Base-by-base conservation (phyloP, 2,113 vertebrate genomes). In the Pangasianodon hypophthalmus region DNA sequence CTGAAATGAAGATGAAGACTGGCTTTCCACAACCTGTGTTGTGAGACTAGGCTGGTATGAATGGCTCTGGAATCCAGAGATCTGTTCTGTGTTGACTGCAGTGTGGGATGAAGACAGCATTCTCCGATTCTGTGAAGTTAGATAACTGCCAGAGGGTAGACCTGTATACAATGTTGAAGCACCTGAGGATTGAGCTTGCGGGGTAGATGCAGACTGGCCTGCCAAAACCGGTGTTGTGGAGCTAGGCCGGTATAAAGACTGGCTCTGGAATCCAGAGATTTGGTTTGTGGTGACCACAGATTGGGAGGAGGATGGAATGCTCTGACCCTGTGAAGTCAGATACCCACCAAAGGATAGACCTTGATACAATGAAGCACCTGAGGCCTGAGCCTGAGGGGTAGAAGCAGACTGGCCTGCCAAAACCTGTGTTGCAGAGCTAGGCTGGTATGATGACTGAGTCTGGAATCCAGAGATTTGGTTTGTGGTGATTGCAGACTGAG, bases 51-150 rank as follows among this genome's bases (percentile, higher is more conserved):
- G 69, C 69, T 73, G 69, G 69, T 73, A 32, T 37, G 69, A 73
- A 2, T 14, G 52, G 13, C 11, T 54, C 13, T 54, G 52, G 52
- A 14, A 54, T 54, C 52, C 52, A 14, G 52, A 54, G 13, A 3
- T 54, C 52, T 14, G 52, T 2, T 54, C 14, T 54, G 2, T 3
- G 13, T 11, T 2, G 52, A 2, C 0, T 0, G 0, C 52, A 54
- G 52, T 3, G 13, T 54, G 52, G 52, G 52, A 54, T 0, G 2
- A 2, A 11, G 13, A 54, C 14, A 13, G 52, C 11, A 52, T 52
- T 2, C 50, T 52, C 50, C 2, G 11, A 50, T 50, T 10, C 9
- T 50, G 50, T 11, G 50, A 54, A 54, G 52, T 14, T 11, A 54
- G 13, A 14, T 54, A 14, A 11, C 52, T 14, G 4, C 37, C 37